A percentile compares a stretch with the other conserved stretches of the same genome.
phyloP scores from a whole-genome alignment of 2,888 invertebrate genomes.

The Orthosia gothica region DNA sequence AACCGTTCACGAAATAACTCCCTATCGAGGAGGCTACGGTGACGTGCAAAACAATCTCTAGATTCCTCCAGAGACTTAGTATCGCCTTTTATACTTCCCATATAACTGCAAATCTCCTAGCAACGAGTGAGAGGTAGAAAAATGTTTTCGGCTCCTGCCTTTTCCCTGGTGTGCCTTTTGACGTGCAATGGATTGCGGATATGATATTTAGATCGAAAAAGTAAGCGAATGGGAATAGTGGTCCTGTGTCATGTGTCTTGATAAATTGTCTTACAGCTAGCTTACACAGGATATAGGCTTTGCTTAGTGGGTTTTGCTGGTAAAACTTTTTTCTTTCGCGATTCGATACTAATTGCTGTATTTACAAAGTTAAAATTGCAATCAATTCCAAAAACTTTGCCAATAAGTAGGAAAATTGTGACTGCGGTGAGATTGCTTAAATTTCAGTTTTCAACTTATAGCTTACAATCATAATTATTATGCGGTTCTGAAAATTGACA shows the following conservation, averaged over 20 bases:
- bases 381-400: no score
- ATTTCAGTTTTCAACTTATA: no score
- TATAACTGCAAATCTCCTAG: conserved; percentile 58
- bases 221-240: conserved; percentile 41
- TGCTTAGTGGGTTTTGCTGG: background rate
- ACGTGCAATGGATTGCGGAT: conserved; percentile 72
- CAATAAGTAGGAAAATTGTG: no score
- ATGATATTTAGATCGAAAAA: conserved; percentile 66
- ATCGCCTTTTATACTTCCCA: conserved; percentile 69
- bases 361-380: no score
- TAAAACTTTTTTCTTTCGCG: no score
- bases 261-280: conserved; percentile 29
- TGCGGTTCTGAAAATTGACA: background rate
- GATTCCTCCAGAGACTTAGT: conserved; percentile 69
- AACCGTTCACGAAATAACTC: conserved; percentile 69
- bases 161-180: conserved; percentile 72
- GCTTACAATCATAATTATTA: background rate
- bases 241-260: conserved; percentile 40
- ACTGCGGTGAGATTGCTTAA: no score
- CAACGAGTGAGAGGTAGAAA: conserved; percentile 64
- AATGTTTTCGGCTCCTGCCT: conserved; percentile 66
- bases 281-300: background rate
- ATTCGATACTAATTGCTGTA: no score
- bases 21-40: conserved; percentile 62
- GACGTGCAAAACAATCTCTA: conserved; percentile 68